Percentiles rank a stretch among this genome's conserved stretches.
phyloP scores from a whole-genome alignment of 2,888 invertebrate species.

The Patella caerulea region DNA sequence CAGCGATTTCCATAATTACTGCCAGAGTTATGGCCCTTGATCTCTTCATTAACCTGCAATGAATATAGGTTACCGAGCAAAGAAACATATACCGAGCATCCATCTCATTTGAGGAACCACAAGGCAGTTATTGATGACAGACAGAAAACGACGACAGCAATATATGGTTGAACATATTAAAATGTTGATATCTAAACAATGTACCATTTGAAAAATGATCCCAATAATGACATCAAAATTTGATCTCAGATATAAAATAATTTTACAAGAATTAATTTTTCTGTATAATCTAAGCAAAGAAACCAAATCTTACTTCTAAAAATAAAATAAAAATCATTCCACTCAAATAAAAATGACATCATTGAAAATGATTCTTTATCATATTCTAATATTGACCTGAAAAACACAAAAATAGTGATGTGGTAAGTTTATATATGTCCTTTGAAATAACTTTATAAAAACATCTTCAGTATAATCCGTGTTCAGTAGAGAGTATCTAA shows the following conservation, averaged over 20 bases:
- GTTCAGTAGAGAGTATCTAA: no score
- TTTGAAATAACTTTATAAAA: no score
- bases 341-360: constrained; percentile 77
- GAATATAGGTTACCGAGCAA: no score
- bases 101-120: no score
- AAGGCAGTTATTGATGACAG: no score
- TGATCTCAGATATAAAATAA: background rate
- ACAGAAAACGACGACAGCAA: no score
- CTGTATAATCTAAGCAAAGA: background rate
- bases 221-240: background rate
- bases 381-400: constrained; percentile 73
- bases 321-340: constrained; percentile 78
- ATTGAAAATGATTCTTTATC: constrained; percentile 72
- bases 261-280: background rate
- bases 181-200: background rate
- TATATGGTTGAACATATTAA: no score
- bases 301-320: constrained; percentile 72
- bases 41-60: no score
- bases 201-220: background rate
- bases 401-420: constrained; percentile 23
- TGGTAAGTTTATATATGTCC: background rate
- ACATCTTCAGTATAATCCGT: no score
- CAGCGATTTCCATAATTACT: no score
- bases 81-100: no score
- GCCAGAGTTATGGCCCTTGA: no score